Evolutionary conservation across 2,888 invertebrate genomes (phyloP), one percentile per base, ranked within the genome.

Genomic region (Colletes collaris): DNA sequence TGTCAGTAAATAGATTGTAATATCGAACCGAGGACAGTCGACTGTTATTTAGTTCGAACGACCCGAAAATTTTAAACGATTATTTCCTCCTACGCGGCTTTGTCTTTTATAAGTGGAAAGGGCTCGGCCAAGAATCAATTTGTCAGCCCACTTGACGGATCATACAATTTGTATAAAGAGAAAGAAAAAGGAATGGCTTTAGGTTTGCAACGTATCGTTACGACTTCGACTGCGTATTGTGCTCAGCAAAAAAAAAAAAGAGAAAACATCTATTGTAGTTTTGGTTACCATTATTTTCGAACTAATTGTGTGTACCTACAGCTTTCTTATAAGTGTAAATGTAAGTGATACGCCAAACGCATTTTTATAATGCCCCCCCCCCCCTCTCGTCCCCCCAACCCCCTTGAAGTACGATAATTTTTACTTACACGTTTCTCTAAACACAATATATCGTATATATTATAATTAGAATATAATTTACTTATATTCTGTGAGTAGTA

Each of bases 1-100:
- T 78, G 74, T 77, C 77, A 72, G 66, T 66, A 74, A 63, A 69
- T 79, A 76, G 65, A 70, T 79, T 50, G 35, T 60, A 67, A 79
- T 66, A 16, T 62, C 13, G 58, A 66, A 66, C 55, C 62, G 60
- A 50, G 65, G 44, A 37, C 44, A 69, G 35, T 64, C 50, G 58
- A 67, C 55, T 65, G 49, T 80, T 53, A 55, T 55, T 27, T 59
- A 55, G 27, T 69, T 53, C n/a, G 27, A 62, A 40, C 52, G 19
- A 73, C 72, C 40, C 40, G 50, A 13, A 16, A 44, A 65, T 68
- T 77, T 78, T 65, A 65, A 72, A 52, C 62, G 72, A 37, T 11
- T 19, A 44, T 50, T 44, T 55, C 16, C 40, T 55, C 13, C 27
- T 67, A 50, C 8, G 44, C 52, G 68, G 62, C 46, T 79, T 65